Evolutionary conservation across 2,113 vertebrate genomes (phyloP), one percentile per base, ranked within the genome.

Genomic region (Damaliscus lunatus): DNA sequence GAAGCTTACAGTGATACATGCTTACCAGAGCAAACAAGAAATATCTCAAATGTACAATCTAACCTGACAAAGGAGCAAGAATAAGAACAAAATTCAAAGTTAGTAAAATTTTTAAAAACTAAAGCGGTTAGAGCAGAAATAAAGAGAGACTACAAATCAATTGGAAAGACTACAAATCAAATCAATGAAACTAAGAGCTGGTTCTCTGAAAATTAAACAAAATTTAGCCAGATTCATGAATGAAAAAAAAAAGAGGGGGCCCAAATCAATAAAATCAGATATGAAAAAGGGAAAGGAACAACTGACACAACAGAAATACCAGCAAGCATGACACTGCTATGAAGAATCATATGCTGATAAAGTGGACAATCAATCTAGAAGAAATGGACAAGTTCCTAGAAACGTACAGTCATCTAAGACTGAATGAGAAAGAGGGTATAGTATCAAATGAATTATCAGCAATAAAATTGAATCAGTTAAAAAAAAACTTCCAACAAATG

Each of bases 351-450:
- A 3, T 25, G 67, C 11, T 40, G 5, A 6, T 40, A 5, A 74
- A 12, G 1, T 25, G 10, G 67, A 40, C 67, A 74, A 1, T 40
- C 36, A 40, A 2, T 3, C 67, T 25, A 74, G 36, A 6, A 74
- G 21, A 40, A 25, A 40, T 13, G 36, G 67, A 40, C 36, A 3
- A 74, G 25, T 3, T 12, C 21, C 36, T 74, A 74, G 36, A 46
- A 25, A 74, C 0, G 0, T 40, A 25, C 9, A 74, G 25, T 40
- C 36, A 13, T 2, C 36, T 0, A 40, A 40, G 36, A 40, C 21
- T 74, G 67, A 40, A 40, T 3, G 36, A 36, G n/a, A 36, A 36
- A 36, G 36, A 36, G 36, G 36, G 36, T 36, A 36, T 36, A 36
- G 36, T 36, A 43, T 43, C 21, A 40, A 74, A 74, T 40, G 21